These are phyloP conservation scores for Oscheius onirici DNA, from an alignment of 2,888 invertebrate species.

Conservation along the genomic window DNA sequence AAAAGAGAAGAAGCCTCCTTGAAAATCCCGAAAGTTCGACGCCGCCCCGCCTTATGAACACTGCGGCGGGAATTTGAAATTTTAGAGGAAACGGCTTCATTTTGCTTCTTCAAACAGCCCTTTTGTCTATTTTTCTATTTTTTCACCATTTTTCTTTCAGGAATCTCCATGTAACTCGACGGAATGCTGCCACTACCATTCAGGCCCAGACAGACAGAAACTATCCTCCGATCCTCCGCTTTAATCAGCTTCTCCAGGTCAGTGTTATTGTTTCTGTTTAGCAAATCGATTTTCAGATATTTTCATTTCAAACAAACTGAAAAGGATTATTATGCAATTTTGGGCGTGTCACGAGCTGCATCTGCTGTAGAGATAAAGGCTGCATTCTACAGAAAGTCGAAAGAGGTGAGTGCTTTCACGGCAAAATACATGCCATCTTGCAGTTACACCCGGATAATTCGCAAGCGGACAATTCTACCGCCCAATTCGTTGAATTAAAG, in stretches of 20 bases:
- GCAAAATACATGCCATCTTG: background rate
- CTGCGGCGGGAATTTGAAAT: background rate
- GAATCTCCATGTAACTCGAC: no score
- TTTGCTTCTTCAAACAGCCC: no score
- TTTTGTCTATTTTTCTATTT: no score
- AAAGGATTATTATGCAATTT: slow-evolving; percentile 48
- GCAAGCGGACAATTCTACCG: slow-evolving; percentile 43
- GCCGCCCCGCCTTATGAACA: background rate
- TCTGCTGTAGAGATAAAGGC: slow-evolving; percentile 59
- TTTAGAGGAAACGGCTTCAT: no score
- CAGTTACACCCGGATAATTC: slow-evolving; percentile 63
- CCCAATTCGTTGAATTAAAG: slow-evolving; percentile 63
- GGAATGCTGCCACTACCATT: slow-evolving; percentile 3
- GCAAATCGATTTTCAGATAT: background rate
- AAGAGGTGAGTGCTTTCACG: slow-evolving; percentile 44
- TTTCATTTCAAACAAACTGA: background rate
- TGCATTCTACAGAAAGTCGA: slow-evolving; percentile 67
- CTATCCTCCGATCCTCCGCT: background rate
- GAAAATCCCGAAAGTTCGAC: background rate
- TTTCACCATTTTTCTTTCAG: no score
- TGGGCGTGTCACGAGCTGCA: slow-evolving; percentile 57
- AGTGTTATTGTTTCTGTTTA: background rate
- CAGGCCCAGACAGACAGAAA: background rate
- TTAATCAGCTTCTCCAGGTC: background rate
- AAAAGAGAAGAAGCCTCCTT: background rate